Percentiles rank a stretch among this genome's conserved stretches.
phyloP scores from a whole-genome alignment of 64 coral and sea anemone species.

The Cladopsammia gracilis region DNA sequence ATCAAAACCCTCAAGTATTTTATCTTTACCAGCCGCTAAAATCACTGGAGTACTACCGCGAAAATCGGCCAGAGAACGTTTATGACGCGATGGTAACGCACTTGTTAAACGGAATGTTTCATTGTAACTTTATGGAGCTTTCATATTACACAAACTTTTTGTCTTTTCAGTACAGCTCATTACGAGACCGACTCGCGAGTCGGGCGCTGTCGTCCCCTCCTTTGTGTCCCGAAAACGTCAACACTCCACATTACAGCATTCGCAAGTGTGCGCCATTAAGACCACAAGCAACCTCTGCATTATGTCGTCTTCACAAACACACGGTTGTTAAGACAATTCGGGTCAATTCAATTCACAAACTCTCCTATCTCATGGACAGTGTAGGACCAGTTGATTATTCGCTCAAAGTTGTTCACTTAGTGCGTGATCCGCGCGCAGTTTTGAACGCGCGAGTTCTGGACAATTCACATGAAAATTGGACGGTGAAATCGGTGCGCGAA shows the following conservation, averaged over 20 bases:
- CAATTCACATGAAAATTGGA: slow-evolving; percentile 67
- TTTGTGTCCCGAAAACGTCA: slow-evolving; percentile 69
- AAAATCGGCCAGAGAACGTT: slow-evolving; percentile 88
- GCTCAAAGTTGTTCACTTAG: slow-evolving; percentile 88
- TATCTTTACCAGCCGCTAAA: slow-evolving; percentile 91
- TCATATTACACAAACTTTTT: slow-evolving; percentile 89
- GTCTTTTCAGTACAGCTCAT: slow-evolving; percentile 88
- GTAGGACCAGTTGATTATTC: slow-evolving; percentile 58
- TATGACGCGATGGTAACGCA: slow-evolving; percentile 90
- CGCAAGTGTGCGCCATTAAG: slow-evolving; percentile 85
- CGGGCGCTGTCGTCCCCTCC: slow-evolving; percentile 85
- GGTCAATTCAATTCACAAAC: slow-evolving; percentile 77
- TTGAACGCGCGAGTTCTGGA: slow-evolving; percentile 70
- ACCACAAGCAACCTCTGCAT: slow-evolving; percentile 72
- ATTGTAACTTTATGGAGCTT: slow-evolving; percentile 86
- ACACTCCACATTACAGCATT: slow-evolving; percentile 75
- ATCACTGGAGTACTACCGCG: slow-evolving; percentile 82
- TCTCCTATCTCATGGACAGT: slow-evolving; percentile 79
- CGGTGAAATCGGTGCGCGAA: slow-evolving; percentile 61
- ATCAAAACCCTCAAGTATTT: slow-evolving; percentile 92
- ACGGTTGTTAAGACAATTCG: slow-evolving; percentile 90
- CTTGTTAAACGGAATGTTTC: slow-evolving; percentile 87
- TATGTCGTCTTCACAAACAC: slow-evolving; percentile 86
- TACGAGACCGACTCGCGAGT: slow-evolving; percentile 85
- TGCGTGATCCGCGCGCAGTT: slow-evolving; percentile 88